Percentiles rank a stretch among this genome's conserved stretches.
phyloP scores from a whole-genome alignment of 1,140 invertebrate genomes.

The Archivesica marissinica region DNA sequence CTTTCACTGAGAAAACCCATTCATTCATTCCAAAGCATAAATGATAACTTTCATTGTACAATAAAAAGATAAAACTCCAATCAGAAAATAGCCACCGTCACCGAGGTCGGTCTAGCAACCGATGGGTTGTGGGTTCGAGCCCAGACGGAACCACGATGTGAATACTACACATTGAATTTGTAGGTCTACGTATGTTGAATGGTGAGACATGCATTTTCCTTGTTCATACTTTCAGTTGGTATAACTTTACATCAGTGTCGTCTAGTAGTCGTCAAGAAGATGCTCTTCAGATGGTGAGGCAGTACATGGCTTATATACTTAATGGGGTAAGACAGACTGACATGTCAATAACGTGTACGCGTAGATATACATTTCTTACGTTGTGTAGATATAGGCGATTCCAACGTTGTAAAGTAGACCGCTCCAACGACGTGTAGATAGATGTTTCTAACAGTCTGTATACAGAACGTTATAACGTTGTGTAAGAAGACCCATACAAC shows the following conservation, averaged over 20 bases:
- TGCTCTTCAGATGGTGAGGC: not conserved
- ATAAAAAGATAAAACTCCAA: too few species aligned
- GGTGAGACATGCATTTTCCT: too few species aligned
- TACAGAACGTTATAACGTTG: not conserved
- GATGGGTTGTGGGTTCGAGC: too few species aligned
- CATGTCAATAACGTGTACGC: not conserved
- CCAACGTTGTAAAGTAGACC: not conserved
- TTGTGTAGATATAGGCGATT: not conserved
- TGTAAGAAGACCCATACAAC: not conserved
- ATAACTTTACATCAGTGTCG: conserved; percentile 13
- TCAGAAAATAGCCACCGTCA: too few species aligned
- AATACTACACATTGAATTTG: too few species aligned
- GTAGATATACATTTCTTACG: not conserved
- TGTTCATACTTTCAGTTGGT: conserved; percentile 29
- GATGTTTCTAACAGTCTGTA: not conserved
- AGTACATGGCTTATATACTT: conserved; percentile 26
- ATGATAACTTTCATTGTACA: too few species aligned
- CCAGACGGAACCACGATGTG: too few species aligned
- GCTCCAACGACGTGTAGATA: not conserved
- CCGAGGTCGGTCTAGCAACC: too few species aligned
- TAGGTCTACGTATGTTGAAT: too few species aligned
- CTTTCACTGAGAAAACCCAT: too few species aligned
- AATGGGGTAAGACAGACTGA: conserved; percentile 18
- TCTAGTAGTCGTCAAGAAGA: not conserved
- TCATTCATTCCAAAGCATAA: too few species aligned